phyloP scores from a whole-genome alignment of 1,140 invertebrate species.

The Lasioglossum albipes region DNA sequence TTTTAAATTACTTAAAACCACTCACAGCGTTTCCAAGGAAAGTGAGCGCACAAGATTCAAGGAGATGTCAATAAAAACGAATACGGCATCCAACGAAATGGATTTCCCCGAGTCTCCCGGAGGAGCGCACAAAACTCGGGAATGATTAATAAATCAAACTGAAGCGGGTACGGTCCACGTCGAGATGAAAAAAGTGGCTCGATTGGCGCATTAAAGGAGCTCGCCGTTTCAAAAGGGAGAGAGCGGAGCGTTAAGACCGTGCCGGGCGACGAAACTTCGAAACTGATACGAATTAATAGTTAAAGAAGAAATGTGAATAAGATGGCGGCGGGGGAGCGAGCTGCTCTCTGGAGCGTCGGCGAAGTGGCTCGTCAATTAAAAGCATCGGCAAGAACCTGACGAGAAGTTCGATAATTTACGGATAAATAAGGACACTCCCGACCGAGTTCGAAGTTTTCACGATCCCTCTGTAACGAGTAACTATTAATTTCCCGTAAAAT shows the following conservation, averaged over 20 bases:
- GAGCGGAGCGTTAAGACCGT: not conserved
- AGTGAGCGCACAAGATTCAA: no score
- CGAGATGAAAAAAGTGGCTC: not conserved
- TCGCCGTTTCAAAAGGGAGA: not conserved
- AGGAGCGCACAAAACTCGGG: no score
- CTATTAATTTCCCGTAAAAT: slow-evolving; percentile 61
- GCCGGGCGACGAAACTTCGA: not conserved
- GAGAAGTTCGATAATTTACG: slow-evolving; percentile 52
- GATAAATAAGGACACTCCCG: slow-evolving; percentile 29
- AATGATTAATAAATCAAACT: no score
- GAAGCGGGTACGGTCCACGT: no score
- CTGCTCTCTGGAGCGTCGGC: not conserved
- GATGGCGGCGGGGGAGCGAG: no score
- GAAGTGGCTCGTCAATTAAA: slow-evolving; percentile 25
- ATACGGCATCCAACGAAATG: no score
- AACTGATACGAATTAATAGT: not conserved
- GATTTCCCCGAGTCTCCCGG: no score
- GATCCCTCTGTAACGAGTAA: slow-evolving; percentile 53
- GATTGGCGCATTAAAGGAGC: not conserved
- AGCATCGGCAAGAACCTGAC: slow-evolving; percentile 7
- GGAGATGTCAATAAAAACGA: no score
- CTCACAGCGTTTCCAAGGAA: no score
- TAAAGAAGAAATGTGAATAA: not conserved
- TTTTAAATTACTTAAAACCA: no score
- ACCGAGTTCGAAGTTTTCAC: slow-evolving; percentile 44